Evolutionary conservation across 2,113 vertebrate species (phyloP).

Genomic region (Cyanocitta stelleri): DNA sequence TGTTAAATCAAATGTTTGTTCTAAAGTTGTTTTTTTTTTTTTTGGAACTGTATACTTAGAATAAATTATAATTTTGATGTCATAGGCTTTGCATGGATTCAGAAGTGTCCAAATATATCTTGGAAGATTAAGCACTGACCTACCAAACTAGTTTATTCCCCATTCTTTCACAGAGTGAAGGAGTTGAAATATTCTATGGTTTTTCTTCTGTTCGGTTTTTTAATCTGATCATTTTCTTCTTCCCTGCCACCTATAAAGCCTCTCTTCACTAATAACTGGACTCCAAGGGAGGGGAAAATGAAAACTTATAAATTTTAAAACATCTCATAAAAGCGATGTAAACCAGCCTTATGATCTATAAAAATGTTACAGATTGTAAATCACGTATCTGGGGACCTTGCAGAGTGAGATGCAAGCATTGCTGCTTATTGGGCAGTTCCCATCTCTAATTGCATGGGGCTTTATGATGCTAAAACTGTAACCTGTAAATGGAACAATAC

Average conservation of each 20-base stretch:
- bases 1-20: neutral
- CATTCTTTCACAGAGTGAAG: neutral
- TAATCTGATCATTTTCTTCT: neutral
- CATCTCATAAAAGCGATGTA: neutral
- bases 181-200: neutral
- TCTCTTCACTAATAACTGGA: neutral
- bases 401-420: neutral
- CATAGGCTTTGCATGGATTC: neutral
- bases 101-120: neutral
- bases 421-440: neutral
- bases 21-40: neutral
- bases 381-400: neutral
- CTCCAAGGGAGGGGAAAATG: neutral
- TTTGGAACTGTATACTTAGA: neutral
- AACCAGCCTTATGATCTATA: neutral
- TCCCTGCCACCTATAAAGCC: neutral
- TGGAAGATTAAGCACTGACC: neutral
- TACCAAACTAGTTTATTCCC: neutral
- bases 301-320: constrained; percentile 27
- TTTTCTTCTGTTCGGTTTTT: neutral
- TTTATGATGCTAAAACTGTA: neutral
- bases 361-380: constrained; percentile 1
- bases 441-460: neutral
- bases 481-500: neutral
- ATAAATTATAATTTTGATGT: neutral